phyloP scores from a whole-genome alignment of 2,888 invertebrate species.

The Ischnus inquisitorius region DNA sequence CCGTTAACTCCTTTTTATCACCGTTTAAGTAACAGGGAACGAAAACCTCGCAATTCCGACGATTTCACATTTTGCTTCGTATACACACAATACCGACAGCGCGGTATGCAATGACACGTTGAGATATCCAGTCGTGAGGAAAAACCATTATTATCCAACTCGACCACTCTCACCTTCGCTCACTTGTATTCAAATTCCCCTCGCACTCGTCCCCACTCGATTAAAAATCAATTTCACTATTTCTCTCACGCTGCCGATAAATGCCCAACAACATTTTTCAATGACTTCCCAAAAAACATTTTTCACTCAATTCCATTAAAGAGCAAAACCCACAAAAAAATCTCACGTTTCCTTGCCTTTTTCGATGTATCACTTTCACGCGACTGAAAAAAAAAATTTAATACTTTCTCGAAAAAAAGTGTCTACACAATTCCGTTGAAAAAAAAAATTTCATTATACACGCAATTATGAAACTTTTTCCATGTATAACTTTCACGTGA shows the following conservation, averaged over 20 bases:
- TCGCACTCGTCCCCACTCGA: not conserved
- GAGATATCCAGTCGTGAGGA: conserved; percentile 24
- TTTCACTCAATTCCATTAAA: not conserved
- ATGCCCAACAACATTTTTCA: not conserved
- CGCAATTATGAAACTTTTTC: conserved; percentile 1
- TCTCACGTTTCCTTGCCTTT: no score
- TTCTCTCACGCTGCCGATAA: not conserved
- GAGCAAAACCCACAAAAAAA: not conserved
- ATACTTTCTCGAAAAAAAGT: not conserved
- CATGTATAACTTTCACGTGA: conserved; percentile 43
- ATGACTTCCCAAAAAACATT: not conserved
- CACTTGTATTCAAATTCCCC: not conserved
- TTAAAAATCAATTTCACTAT: not conserved
- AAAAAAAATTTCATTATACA: not conserved
- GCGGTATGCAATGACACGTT: conserved; percentile 18
- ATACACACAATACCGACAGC: conserved; percentile 15
- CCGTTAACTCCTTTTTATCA: conserved; percentile 43
- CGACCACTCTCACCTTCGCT: conserved; percentile 9
- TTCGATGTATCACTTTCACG: no score
- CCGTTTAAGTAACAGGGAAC: conserved; percentile 32
- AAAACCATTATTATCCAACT: conserved; percentile 51
- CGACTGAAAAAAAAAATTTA: no score
- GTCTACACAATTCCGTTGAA: not conserved
- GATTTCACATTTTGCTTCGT: conserved; percentile 61
- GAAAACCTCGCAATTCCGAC: conserved; percentile 33